Base-by-base conservation (phyloP, 2,797 vertebrate species). In the Hozukius guyotensis region DNA sequence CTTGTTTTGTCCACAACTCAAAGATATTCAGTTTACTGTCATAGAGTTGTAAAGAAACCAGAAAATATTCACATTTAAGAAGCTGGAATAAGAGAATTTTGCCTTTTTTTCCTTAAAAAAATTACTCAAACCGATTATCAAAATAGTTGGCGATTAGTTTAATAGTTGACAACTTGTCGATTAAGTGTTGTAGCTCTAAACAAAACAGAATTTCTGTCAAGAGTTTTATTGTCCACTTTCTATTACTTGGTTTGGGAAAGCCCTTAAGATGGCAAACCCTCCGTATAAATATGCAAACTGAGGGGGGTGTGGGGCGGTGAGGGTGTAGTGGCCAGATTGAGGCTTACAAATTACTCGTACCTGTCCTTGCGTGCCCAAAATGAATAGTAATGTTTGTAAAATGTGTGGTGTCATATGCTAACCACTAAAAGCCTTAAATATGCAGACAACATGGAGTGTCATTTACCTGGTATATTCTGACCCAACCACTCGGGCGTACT, bases 391-490 rank as follows among this genome's bases (percentile, higher is more conserved):
- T 12, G 22, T 65, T 18, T 13, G 2, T 18, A 4, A 71, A 61
- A 36, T 4, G 2, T 9, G 0, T 5, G 4, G 2, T 13, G 7
- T 29, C 3, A 14, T 2, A 25, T 6, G 0, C 2, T 4, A 18
- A 9, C 22, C 11, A 6, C 29, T 22, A 5, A 22, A 29, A 49
- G 1, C 27, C 3, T 56, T 10, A 11, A 2, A 46, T n/a, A 22
- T 59, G 11, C 32, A 78, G 56, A 12, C 25, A 63, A n/a, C 1
- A 29, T 16, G 38, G 4, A 4, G 25, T 7, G 55, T 77, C 2
- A 66, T 34, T 22, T 87, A 99, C 98, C 99, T 96, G 92, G 99
- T 99, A 71, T 99, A 99, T 92, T 99, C 99, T 0, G 99, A 99
- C 32, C 99, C 99, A 25, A 99, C 99, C 56, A 99, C 98, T 13